Percentiles rank a stretch among this genome's conserved stretches.
phyloP scores from a whole-genome alignment of 2,113 vertebrate genomes.

The Campylomormyrus tamandua region DNA sequence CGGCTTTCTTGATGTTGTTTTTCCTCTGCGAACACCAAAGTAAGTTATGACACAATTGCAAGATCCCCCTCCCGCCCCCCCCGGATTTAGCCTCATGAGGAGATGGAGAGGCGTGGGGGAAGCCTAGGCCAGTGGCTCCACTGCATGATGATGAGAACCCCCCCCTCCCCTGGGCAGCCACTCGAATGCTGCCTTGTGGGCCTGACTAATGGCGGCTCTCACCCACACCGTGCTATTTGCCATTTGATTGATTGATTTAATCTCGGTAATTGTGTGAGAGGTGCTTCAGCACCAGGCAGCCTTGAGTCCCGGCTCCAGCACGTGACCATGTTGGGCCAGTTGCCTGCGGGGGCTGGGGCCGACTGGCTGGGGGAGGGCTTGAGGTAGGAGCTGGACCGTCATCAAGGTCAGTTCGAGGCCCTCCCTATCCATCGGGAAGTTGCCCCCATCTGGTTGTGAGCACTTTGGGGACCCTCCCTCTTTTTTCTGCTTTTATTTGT shows the following conservation, averaged over 20 bases:
- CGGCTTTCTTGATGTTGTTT: background rate
- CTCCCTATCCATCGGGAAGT: background rate
- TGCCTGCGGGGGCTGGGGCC: background rate
- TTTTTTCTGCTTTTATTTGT: background rate
- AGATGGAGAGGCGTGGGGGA: background rate
- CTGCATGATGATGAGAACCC: background rate
- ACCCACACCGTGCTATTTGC: conserved; percentile 36
- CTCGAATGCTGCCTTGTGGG: conserved; percentile 21
- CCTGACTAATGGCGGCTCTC: conserved; percentile 44
- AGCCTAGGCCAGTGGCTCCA: background rate
- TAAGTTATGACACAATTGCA: background rate
- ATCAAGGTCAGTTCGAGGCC: conserved; percentile 11
- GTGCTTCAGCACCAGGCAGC: background rate
- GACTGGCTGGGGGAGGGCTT: background rate
- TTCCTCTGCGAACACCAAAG: background rate
- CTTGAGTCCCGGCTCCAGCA: background rate
- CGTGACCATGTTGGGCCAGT: background rate
- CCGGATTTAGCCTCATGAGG: background rate
- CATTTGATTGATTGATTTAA: conserved; percentile 61
- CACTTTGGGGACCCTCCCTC: background rate
- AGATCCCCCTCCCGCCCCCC: background rate
- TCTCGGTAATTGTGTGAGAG: conserved; percentile 49
- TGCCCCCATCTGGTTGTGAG: background rate
- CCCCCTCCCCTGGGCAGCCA: background rate
- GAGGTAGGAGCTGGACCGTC: background rate